Evolutionary conservation across 2,888 invertebrate species (phyloP).

Genomic region (Himalopsyche kuldschensis): DNA sequence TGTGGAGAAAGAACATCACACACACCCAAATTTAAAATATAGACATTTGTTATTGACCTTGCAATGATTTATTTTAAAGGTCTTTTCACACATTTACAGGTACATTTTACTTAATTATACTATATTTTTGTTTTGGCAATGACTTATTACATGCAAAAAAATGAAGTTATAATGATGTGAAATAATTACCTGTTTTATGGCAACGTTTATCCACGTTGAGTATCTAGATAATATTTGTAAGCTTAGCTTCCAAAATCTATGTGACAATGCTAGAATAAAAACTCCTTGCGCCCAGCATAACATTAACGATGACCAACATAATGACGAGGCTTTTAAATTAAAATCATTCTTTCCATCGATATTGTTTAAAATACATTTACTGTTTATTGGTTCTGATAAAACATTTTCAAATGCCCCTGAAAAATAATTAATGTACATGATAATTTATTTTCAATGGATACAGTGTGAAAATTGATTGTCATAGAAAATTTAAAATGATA

Average conservation of each 20-base stretch:
- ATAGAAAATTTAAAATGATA: too few species aligned
- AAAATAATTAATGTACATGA: constrained; percentile 27
- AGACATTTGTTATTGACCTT: too few species aligned
- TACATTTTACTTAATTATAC: too few species aligned
- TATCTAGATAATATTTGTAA: constrained; percentile 82
- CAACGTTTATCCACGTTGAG: constrained; percentile 67
- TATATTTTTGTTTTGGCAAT: too few species aligned
- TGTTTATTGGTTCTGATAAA: constrained; percentile 34
- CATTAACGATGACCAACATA: constrained; percentile 55
- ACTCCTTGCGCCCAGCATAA: constrained; percentile 79
- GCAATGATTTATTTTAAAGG: too few species aligned
- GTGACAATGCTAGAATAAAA: constrained; percentile 75
- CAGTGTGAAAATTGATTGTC: too few species aligned
- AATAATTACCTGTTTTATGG: constrained; percentile 50
- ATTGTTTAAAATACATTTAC: constrained; percentile 21
- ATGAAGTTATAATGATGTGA: constrained; percentile 20
- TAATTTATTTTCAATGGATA: too few species aligned
- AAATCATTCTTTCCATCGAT: constrained; percentile 49
- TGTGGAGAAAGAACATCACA: not conserved
- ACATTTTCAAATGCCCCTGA: constrained; percentile 51
- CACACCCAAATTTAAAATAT: constrained; percentile 16
- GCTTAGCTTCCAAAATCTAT: constrained; percentile 87
- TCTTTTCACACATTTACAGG: too few species aligned
- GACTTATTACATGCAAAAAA: too few species aligned
- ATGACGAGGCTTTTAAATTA: constrained; percentile 54